Conservation (phyloP, 2,888 invertebrate genomes). For the Pseudococcus jackbeardsleyi region DNA sequence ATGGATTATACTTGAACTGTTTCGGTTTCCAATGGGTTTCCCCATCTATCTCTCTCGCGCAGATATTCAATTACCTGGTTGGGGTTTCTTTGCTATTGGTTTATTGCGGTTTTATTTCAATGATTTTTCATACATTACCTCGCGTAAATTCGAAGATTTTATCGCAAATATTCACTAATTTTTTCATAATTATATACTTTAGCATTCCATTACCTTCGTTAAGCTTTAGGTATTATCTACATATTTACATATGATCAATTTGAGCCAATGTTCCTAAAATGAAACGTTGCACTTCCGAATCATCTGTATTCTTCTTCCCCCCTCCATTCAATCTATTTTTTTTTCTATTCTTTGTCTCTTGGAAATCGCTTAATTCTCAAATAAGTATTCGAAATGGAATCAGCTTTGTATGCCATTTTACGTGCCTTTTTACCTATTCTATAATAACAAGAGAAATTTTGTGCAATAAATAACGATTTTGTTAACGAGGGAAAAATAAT, state of each 20-base stretch:
- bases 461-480: slow-evolving; percentile 31
- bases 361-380: neutral
- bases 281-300: neutral
- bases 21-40: neutral
- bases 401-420: slow-evolving; percentile 43
- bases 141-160: neutral
- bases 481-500: slow-evolving; percentile 18
- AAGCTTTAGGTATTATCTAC: too few relatives aligned
- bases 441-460: neutral
- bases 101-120: neutral
- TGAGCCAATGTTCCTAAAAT: neutral
- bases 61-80: neutral
- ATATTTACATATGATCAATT: neutral
- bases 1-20: neutral
- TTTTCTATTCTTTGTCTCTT: neutral
- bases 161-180: neutral
- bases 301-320: neutral
- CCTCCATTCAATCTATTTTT: neutral
- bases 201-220: neutral
- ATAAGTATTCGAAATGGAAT: neutral
- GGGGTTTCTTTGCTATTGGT: neutral
- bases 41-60: neutral
- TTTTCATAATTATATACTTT: neutral
- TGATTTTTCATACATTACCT: neutral
- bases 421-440: slow-evolving; percentile 29